Evolutionary conservation across 1,140 invertebrate species (phyloP).

Genomic region (Atta cephalotes): DNA sequence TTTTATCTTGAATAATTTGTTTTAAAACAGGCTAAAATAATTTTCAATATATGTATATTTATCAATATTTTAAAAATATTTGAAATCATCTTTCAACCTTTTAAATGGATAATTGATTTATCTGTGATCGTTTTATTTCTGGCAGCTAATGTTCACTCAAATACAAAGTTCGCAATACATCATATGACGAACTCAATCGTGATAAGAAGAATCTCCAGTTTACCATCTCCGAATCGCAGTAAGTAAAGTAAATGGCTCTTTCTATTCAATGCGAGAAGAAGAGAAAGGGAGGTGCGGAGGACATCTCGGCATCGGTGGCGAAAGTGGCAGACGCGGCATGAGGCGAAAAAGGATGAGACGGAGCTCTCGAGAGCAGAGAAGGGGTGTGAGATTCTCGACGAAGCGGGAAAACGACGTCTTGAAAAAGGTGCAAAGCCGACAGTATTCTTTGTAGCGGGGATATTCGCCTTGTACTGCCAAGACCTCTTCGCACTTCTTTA

Average conservation of each 20-base stretch:
- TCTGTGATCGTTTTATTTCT: background rate
- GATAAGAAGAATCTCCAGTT: slow-evolving; percentile 56
- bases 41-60: background rate
- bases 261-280: slow-evolving; percentile 28
- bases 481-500: slow-evolving; percentile 84
- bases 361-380: slow-evolving; percentile 9
- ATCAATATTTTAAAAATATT: background rate
- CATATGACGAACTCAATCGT: background rate
- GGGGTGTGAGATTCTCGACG: slow-evolving; percentile 67
- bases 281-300: background rate
- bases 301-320: slow-evolving; percentile 40
- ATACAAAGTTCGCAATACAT: background rate
- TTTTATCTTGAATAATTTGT: background rate
- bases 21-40: background rate
- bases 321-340: slow-evolving; percentile 51
- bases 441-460: slow-evolving; percentile 84
- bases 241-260: slow-evolving; percentile 70
- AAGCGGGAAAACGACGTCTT: slow-evolving; percentile 82
- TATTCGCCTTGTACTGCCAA: slow-evolving; percentile 78
- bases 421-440: slow-evolving; percentile 85
- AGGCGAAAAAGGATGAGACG: background rate
- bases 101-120: background rate
- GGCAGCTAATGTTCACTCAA: background rate
- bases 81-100: background rate
- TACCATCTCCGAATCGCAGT: slow-evolving; percentile 62